Conservation (phyloP, 2,113 vertebrate species). For the Tragulus kanchil region DNA sequence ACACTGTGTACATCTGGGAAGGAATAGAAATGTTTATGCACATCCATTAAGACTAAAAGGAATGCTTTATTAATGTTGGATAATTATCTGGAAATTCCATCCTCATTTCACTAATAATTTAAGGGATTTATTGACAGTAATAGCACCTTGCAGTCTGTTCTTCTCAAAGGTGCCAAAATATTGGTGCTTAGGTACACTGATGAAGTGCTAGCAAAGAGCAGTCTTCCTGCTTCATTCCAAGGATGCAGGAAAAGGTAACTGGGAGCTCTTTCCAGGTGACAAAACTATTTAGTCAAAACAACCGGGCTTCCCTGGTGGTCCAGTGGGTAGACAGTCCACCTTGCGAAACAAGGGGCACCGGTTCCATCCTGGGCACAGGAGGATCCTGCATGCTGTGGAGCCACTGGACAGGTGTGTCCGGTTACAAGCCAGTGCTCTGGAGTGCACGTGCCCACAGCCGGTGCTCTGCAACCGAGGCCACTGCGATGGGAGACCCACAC, state of each 20-base stretch:
- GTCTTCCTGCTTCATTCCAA: not conserved
- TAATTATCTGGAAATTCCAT: slow-evolving; percentile 52
- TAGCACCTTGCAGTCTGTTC: slow-evolving; percentile 10
- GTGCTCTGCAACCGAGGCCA: too few relatives aligned
- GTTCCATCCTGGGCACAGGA: too few relatives aligned
- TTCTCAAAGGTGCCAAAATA: slow-evolving; percentile 36
- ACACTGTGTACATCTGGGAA: not conserved
- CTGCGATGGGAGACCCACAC: too few relatives aligned
- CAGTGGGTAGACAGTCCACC: too few relatives aligned
- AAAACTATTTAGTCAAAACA: not conserved
- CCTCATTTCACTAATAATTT: slow-evolving; percentile 28
- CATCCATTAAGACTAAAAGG: not conserved
- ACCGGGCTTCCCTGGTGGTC: too few relatives aligned
- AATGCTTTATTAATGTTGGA: slow-evolving; percentile 34
- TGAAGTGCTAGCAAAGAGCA: not conserved
- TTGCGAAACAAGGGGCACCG: too few relatives aligned
- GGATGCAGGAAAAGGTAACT: not conserved
- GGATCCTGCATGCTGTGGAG: too few relatives aligned
- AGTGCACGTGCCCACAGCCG: too few relatives aligned
- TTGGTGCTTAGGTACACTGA: not conserved
- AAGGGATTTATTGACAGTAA: slow-evolving; percentile 50
- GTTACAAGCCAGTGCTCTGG: too few relatives aligned
- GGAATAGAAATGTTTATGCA: not conserved
- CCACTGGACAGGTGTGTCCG: too few relatives aligned
- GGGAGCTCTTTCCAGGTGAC: not conserved